phyloP scores from a whole-genome alignment of 1,140 invertebrate species.

The Ips nitidus region DNA sequence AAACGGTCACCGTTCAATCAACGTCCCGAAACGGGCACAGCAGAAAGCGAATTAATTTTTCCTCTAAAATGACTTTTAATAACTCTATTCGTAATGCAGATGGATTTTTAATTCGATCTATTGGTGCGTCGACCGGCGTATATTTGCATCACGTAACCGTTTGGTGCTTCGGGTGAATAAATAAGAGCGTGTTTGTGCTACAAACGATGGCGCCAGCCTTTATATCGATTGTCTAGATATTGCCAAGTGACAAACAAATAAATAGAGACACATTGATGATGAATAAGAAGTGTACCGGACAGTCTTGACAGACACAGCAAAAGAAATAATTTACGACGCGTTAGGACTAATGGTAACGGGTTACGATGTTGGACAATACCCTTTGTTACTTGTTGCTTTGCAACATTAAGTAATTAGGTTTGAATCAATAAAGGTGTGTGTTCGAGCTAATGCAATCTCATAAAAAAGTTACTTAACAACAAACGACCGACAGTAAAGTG shows the following conservation, averaged over 20 bases:
- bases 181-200: conserved; percentile 1
- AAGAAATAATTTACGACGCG: conserved; percentile 8
- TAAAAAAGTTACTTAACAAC: no score
- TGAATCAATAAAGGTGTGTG: no score
- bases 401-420: no score
- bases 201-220: conserved; percentile 15
- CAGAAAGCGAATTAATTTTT: no score
- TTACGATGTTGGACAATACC: neutral
- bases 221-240: conserved; percentile 24
- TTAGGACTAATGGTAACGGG: conserved; percentile 9
- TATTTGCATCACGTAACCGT: neutral
- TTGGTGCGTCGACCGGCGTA: neutral
- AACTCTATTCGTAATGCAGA: no score
- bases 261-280: conserved; percentile 2
- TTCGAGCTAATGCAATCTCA: no score
- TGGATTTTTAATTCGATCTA: no score
- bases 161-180: conserved; percentile 1
- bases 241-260: conserved; percentile 21
- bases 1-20: no score
- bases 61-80: no score
- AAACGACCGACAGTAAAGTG: no score
- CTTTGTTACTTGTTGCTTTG: neutral
- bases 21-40: no score
- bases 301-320: conserved; percentile 1
- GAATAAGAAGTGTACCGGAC: conserved; percentile 8